Base-by-base conservation (phyloP, 2,797 vertebrate genomes). In the Hoplostethus atlanticus region DNA sequence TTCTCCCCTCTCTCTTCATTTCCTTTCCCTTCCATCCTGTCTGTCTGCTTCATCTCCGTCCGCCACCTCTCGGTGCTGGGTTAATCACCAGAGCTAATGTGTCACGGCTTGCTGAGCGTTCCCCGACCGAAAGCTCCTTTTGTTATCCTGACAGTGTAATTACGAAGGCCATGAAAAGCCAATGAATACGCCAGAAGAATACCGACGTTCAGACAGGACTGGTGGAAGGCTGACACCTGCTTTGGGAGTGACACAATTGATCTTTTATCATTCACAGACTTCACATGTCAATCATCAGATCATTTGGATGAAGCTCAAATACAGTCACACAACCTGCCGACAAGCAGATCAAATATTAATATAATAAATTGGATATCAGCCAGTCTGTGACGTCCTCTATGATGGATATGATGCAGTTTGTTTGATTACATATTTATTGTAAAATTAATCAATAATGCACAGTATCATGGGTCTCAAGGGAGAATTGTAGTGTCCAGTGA, bases 1-100 rank as follows among this genome's bases (percentile, higher is more conserved):
- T 44, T 56, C 55, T 84, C 31, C 47, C 64, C 52, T 83, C 17
- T 55, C 56, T 66, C 61, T n/a, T 69, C 11, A 48, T 62, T 40
- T 42, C 25, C 10, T 4, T 25, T 57, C 55, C 51, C 30, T 21
- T 21, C n/a, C 58, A 58, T 61, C 25, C 53, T 63, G 42, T 71
- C 52, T 64, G 71, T 68, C 76, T 73, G 71, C 68, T 68, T 81
- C 73, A 80, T 76, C 67, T 69, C 6, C 1, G 15, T 76, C 67
- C 53, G 71, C 63, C 25, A 40, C 77, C 63, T 15, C 72, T 84
- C 72, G 70, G 64, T 3, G n/a, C 77, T 73, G 84, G 84, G 69
- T 82, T 91, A 88, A 89, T 91, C 89, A 88, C 84, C 57, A 17
- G 68, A 63, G 58, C 64, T 87, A 88, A 91, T 81, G 72, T 84